Evolutionary conservation across 2,113 vertebrate genomes (phyloP), one percentile per base, ranked within the genome.

Genomic region (Sorex fumeus): DNA sequence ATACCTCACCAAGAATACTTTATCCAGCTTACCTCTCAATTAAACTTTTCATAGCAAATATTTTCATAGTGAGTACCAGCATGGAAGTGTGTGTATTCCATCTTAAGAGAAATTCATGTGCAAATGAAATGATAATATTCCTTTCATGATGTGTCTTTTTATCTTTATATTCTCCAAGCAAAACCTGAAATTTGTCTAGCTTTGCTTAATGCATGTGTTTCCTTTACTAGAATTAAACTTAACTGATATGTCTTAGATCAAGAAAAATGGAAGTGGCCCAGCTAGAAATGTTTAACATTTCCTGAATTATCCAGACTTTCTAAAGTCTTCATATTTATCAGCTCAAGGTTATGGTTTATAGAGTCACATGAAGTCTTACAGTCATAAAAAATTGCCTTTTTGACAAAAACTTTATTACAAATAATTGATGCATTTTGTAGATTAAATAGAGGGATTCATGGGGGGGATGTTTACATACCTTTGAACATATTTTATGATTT

Each of bases 381-480:
- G 74, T 66, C 23, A 30, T 95, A 92, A 90, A 27, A 96, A 92
- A 88, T 96, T 91, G 87, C 95, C 92, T 89, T 96, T 97, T 96
- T 86, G 91, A 95, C 85, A 88, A 21, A 47, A 88, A 71, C 87
- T 91, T 57, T 64, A n/a, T 96, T 94, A 72, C 95, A 80, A 96
- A 87, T 92, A 97, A 93, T 94, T 93, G 91, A 97, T 94, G 95
- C 84, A 95, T 91, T 79, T 28, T 92, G 27, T 34, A 57, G 80
- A 95, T 97, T 96, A 96, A 97, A 93, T 84, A 93, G 93, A 93
- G 82, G 96, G 89, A 70, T 30, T 84, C 94, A 92, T 69, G 90
- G 80, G 90, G 95, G 96, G 93, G 79, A 72, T 95, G 62, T 95
- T 97, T 93, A 88, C 83, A 57, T 93, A 90, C 72, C 64, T 96